These are phyloP conservation scores for Timema cristinae DNA, from an alignment of 2,888 invertebrate genomes.

Conservation along the genomic window DNA sequence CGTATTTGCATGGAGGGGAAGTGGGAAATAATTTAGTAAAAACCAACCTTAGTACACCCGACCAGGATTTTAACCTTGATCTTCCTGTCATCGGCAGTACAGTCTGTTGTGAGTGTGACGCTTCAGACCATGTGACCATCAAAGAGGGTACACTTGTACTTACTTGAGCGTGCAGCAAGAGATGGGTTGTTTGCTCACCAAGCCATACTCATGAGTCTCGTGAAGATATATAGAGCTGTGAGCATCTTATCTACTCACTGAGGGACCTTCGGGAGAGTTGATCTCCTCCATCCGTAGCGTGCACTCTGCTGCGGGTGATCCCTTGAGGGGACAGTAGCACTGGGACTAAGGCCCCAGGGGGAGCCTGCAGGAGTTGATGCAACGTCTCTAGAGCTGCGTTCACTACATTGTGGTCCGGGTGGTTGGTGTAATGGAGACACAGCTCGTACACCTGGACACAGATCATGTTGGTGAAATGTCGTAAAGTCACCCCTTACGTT, in stretches of 20 bases:
- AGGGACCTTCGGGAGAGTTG: conserved; percentile 51
- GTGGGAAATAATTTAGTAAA: too few relatives aligned
- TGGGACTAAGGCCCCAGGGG: conserved; percentile 50
- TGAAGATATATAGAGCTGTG: too few relatives aligned
- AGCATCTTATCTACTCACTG: conserved; percentile 45
- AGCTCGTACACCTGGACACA: conserved; percentile 69
- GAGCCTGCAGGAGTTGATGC: conserved; percentile 56
- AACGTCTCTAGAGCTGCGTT: conserved; percentile 81
- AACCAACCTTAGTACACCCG: too few relatives aligned
- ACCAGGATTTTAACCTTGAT: too few relatives aligned
- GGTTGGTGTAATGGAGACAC: conserved; percentile 64
- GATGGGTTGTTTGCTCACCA: too few relatives aligned
- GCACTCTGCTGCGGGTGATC: conserved; percentile 46
- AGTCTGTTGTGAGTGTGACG: too few relatives aligned
- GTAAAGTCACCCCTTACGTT: not conserved
- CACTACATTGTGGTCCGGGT: conserved; percentile 80
- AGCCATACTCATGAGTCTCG: too few relatives aligned
- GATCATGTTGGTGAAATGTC: not conserved
- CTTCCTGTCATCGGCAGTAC: too few relatives aligned
- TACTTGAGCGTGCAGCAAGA: too few relatives aligned
- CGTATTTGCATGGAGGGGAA: too few relatives aligned
- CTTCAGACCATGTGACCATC: too few relatives aligned
- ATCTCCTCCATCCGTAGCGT: conserved; percentile 40
- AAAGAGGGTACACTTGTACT: too few relatives aligned
- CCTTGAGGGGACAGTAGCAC: conserved; percentile 52